Evolutionary conservation across 2,888 invertebrate genomes (phyloP).

Genomic region (Perdita meconis): DNA sequence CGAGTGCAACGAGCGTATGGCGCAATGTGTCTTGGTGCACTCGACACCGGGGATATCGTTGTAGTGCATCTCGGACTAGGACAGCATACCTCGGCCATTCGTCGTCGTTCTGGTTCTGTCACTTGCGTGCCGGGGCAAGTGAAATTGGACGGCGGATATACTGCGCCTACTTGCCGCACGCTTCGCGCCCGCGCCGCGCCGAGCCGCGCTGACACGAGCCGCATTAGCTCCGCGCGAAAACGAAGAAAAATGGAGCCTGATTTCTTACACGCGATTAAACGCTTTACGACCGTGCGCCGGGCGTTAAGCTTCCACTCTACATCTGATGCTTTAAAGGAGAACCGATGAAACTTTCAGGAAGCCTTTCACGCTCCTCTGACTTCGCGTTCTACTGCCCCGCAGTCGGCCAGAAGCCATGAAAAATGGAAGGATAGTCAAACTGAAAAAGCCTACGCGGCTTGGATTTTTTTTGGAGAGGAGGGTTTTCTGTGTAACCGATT

Average conservation of each 20-base stretch:
- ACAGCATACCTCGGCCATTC: conserved; percentile 55
- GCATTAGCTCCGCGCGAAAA: background rate
- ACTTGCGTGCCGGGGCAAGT: background rate
- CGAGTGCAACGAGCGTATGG: conserved; percentile 50
- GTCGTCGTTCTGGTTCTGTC: conserved; percentile 31
- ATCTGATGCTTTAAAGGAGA: background rate
- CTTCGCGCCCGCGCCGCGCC: background rate
- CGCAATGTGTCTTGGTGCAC: conserved; percentile 56
- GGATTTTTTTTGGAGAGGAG: too few species aligned
- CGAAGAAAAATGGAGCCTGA: too few species aligned
- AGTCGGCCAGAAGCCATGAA: too few species aligned
- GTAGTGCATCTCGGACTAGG: conserved; percentile 66
- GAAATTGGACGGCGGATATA: conserved; percentile 15
- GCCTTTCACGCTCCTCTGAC: too few species aligned
- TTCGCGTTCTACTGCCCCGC: too few species aligned
- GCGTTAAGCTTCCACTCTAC: background rate
- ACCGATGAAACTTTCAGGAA: background rate
- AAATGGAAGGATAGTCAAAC: too few species aligned
- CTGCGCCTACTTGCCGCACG: background rate
- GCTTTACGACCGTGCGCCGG: background rate
- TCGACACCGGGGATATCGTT: conserved; percentile 60
- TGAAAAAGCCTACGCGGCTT: too few species aligned
- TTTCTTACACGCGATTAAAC: background rate
- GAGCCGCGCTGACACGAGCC: too few species aligned
- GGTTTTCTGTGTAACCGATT: too few species aligned